These are phyloP conservation scores for Melanocharis versteri DNA, from an alignment of 2,113 vertebrate genomes.

Conservation along the genomic window DNA sequence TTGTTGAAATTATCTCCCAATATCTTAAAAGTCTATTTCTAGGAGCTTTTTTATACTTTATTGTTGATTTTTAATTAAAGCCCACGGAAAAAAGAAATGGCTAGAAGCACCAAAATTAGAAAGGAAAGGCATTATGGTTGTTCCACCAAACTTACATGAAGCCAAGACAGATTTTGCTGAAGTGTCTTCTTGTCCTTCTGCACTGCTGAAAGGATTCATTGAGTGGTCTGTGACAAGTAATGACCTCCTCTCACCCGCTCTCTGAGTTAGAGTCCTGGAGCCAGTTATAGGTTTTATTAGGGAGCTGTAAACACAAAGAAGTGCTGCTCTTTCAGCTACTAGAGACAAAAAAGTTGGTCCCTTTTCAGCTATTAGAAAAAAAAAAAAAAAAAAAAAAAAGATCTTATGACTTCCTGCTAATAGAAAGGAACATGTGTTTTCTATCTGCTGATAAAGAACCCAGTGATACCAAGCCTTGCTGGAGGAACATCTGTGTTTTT, in stretches of 20 bases:
- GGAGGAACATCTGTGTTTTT: slow-evolving; percentile 17
- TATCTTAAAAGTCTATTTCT: not conserved
- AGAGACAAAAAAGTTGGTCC: too few relatives aligned
- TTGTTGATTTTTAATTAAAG: not conserved
- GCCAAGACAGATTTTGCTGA: not conserved
- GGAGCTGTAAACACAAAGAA: slow-evolving; percentile 19
- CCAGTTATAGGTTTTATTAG: not conserved
- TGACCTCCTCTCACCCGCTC: not conserved
- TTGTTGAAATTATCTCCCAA: not conserved
- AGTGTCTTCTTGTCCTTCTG: not conserved
- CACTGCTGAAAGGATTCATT: not conserved
- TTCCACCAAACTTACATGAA: not conserved
- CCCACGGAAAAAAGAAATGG: not conserved
- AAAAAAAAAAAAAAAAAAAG: not conserved
- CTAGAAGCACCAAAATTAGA: not conserved
- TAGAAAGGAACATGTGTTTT: slow-evolving; percentile 53
- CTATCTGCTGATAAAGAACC: slow-evolving; percentile 46
- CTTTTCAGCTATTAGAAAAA: too few relatives aligned
- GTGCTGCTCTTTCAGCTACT: slow-evolving; percentile 8
- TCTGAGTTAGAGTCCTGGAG: not conserved
- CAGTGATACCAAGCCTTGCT: slow-evolving; percentile 13
- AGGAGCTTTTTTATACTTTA: not conserved
- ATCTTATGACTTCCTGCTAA: slow-evolving; percentile 29
- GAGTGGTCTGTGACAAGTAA: not conserved
- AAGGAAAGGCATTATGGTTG: not conserved